Evolutionary conservation across 2,888 invertebrate genomes (phyloP).

Genomic region (Portevinia maculata): DNA sequence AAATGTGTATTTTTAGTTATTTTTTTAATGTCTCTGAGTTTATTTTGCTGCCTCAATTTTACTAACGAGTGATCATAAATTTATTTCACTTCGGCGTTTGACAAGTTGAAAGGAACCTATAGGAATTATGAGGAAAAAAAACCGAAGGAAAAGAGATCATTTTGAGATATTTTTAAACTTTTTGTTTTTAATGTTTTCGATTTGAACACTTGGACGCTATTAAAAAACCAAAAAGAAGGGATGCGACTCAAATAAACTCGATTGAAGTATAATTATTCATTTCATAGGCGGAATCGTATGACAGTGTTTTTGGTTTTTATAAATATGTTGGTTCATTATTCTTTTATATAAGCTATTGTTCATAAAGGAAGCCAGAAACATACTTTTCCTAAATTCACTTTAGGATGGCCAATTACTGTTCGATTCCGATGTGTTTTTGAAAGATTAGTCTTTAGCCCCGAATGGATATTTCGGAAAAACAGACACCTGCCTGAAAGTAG

Average conservation of each 20-base stretch:
- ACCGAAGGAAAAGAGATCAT: conserved; percentile 31
- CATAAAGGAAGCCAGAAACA: too few relatives aligned
- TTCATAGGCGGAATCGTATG: conserved; percentile 11
- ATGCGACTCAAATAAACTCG: conserved; percentile 22
- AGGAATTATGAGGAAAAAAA: conserved; percentile 54
- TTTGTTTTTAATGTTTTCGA: conserved; percentile 32
- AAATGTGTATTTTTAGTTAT: conserved; percentile 69
- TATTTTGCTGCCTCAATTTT: conserved; percentile 41
- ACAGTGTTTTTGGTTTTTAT: background rate
- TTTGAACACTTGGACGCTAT: conserved; percentile 64
- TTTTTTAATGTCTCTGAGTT: conserved; percentile 50
- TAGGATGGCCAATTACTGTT: too few relatives aligned
- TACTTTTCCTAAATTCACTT: too few relatives aligned
- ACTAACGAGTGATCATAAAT: conserved; percentile 73
- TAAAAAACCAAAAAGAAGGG: conserved; percentile 11
- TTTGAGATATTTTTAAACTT: conserved; percentile 61
- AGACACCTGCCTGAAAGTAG: too few relatives aligned
- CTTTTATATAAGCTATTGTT: too few relatives aligned
- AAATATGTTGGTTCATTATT: too few relatives aligned
- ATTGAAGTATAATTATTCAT: conserved; percentile 53
- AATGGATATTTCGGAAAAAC: too few relatives aligned
- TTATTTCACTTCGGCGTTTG: conserved; percentile 66
- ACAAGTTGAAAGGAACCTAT: conserved; percentile 72
- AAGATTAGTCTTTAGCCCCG: too few relatives aligned
- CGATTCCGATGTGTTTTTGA: too few relatives aligned